Base-by-base conservation (phyloP, 2,113 vertebrate species). In the Asarcornis scutulata region DNA sequence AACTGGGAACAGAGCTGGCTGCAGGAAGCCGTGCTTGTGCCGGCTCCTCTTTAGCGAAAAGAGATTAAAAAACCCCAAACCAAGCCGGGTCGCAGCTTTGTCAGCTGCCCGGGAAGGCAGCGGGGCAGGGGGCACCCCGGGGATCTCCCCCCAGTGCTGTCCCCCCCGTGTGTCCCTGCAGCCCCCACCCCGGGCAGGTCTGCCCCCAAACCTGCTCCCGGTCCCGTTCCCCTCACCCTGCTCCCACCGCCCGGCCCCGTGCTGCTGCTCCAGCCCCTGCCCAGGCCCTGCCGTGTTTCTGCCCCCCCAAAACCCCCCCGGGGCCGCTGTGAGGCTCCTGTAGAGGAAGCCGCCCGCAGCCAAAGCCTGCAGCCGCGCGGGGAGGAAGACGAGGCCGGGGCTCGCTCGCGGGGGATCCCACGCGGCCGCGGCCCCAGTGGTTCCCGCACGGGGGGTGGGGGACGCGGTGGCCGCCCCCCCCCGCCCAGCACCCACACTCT, bases 221-320 rank as follows among this genome's bases (percentile, higher is more conserved):
- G 60, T 14, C 46, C 50, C 17, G 14, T 4, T 5, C 42, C 44
- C 26, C 6, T 27, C 8, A 2, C 32, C 5, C 14, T 11, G 16
- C n/a, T 55, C 53, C 20, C 73, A 2, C 34, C 0, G 0, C 17
- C 26, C 5, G 0, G 5, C 17, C 36, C 4, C 1, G 1, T 4
- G 6, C 3, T 1, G 12, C 42, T 17, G 60, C 50, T 26, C 59
- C 29, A 2, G 34, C n/a, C 34, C 38, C 60, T 0, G 1, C 66
- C 12, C 4, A 36, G 17, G 7, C 66, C 63, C 44, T 32, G 0
- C 25, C 21, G 68, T 73, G 48, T 22, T 23, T 22, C 48, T 50
- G 48, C 17, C 36, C 17, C 31, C 48, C 29, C 46, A 12, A 3
- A 12, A 13, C 50, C 50, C 50, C 50, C 50, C 23, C 23, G 3